Evolutionary conservation across 2,113 vertebrate species (phyloP).

Genomic region (Alethe castanea): DNA sequence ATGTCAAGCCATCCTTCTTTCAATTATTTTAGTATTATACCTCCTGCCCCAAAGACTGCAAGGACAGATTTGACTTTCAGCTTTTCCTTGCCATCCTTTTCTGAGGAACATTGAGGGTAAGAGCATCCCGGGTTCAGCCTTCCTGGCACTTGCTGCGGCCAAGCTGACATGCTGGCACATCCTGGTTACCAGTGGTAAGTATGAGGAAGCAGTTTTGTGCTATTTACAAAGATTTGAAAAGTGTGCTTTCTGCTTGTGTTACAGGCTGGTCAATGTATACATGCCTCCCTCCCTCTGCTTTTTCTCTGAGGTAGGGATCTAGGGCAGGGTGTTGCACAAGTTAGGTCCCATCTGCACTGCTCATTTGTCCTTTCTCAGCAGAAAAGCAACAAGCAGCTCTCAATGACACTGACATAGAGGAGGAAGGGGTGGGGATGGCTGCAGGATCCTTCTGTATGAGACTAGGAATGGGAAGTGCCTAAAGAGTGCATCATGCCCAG

Average conservation of each 20-base stretch:
- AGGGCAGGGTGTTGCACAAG: background rate
- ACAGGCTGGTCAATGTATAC: background rate
- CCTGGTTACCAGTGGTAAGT: background rate
- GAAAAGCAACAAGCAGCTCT: background rate
- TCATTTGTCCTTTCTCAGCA: background rate
- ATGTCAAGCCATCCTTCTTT: background rate
- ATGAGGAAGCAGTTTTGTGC: background rate
- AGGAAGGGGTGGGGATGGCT: background rate
- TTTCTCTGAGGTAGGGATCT: background rate
- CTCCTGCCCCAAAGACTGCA: background rate
- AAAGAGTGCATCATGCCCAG: background rate
- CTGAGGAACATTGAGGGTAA: background rate
- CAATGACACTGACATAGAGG: background rate
- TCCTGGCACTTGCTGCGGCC: rapidly evolving
- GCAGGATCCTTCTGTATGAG: background rate
- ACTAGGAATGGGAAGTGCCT: background rate
- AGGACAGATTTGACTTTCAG: background rate
- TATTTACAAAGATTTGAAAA: background rate
- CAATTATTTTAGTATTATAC: background rate
- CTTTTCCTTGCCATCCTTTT: background rate
- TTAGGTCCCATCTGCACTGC: background rate
- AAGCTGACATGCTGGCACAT: rapidly evolving
- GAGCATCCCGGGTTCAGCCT: rapidly evolving
- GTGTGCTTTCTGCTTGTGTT: background rate
- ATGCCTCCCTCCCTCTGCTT: background rate